phyloP scores from a whole-genome alignment of 2,113 vertebrate species.

The Lepus europaeus region DNA sequence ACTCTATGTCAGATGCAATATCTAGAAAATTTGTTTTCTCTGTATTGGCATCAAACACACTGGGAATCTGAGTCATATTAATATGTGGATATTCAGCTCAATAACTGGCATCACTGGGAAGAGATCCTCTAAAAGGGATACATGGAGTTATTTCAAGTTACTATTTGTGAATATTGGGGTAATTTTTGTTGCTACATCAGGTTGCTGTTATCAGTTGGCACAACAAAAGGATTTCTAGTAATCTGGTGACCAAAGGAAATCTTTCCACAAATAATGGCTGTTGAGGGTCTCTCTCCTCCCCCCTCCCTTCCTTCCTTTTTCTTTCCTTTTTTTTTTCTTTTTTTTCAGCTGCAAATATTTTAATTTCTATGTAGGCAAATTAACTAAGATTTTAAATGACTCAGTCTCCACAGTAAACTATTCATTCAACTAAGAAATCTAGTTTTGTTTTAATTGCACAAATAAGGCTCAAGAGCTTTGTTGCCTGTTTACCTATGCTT shows the following conservation, averaged over 20 bases:
- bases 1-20: background rate
- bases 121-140: background rate
- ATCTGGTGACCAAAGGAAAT: background rate
- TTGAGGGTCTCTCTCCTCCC: background rate
- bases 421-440: background rate
- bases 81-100: background rate
- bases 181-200: slow-evolving; percentile 2
- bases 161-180: background rate
- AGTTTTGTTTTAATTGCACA: slow-evolving; percentile 21
- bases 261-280: background rate
- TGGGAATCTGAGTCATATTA: background rate
- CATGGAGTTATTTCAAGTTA: slow-evolving; percentile 22
- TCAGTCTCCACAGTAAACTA: background rate
- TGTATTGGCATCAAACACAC: background rate
- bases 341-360: background rate
- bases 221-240: background rate
- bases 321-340: background rate
- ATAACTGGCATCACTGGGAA: background rate
- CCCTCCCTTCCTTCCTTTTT: background rate
- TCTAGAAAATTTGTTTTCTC: background rate
- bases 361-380: background rate
- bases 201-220: background rate
- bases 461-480: slow-evolving; percentile 2
- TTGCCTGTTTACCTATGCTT: background rate
- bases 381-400: background rate